Conservation (phyloP, 2,797 vertebrate species). For the Malurus leucopterus region DNA sequence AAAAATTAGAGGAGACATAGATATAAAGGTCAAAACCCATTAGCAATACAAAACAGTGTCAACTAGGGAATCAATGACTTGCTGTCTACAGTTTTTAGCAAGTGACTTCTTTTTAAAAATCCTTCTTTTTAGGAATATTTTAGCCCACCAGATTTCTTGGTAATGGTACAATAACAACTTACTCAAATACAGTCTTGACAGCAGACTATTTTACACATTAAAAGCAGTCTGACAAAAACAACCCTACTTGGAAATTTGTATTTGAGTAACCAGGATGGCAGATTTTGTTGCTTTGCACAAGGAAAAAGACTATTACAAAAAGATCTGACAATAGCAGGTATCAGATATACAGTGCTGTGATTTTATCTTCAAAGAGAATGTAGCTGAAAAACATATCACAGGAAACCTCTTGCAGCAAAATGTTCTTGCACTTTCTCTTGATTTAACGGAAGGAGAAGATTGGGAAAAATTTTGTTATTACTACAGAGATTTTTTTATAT, state of each 20-base stretch:
- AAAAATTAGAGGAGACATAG: background rate
- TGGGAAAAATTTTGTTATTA: background rate
- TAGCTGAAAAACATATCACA: background rate
- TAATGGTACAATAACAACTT: background rate
- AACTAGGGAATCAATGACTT: background rate
- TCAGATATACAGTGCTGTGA: background rate
- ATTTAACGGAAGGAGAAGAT: background rate
- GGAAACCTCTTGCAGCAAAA: background rate
- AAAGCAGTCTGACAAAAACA: background rate
- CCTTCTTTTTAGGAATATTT: background rate
- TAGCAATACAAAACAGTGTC: background rate
- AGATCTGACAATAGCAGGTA: background rate
- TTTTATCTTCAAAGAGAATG: background rate
- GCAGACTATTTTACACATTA: background rate
- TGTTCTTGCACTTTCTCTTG: background rate
- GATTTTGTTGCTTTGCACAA: background rate
- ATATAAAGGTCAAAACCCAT: constrained; percentile 8
- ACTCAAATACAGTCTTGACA: background rate
- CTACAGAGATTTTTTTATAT: background rate
- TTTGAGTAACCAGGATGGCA: background rate
- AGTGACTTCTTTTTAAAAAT: background rate
- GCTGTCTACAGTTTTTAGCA: background rate
- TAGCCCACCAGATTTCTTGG: background rate
- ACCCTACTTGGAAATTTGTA: background rate
- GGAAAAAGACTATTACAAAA: background rate